Base-by-base conservation (phyloP, 2,113 vertebrate genomes). In the Myiagra hebetior region DNA sequence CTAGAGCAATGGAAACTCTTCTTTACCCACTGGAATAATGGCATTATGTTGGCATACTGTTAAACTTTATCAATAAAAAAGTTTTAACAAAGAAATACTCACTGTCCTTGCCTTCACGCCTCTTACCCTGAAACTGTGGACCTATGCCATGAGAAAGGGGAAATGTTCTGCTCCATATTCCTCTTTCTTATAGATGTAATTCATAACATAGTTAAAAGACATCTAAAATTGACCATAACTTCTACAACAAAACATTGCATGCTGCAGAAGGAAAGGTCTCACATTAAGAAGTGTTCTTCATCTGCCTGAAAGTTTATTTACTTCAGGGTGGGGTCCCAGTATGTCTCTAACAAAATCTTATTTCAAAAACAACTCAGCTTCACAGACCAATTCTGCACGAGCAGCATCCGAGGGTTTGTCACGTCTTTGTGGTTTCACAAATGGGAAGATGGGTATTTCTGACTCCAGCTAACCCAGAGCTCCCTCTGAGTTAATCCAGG, bases 81-180 rank as follows among this genome's bases (percentile, higher is more conserved):
- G 9, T 31, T 80, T 55, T 39, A n/a, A 21, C 10, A 68, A 62
- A 68, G 9, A 77, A 90, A 57, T 31, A 64, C 20, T 62, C 42
- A 8, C 42, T 41, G 56, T 49, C 62, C 63, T 91, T 68, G 11
- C 30, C 41, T 87, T 73, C 62, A 27, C 2, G 3, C 10, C 31
- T 87, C 20, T 46, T 52, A 55, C 3, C 11, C 63, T 47, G 33
- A 69, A 73, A 33, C 35, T 31, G 7, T 14, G 11, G 22, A 75
- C 22, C 12, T 67, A 15, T 53, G 28, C 47, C 37, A 31, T 6
- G 23, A 78, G 3, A 41, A 49, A 78, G 5, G 12, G 30, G 30
- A 80, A 69, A 53, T 0, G 0, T 31, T n/a, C 5, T 85, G 15
- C 9, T 42, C 7, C 7, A 7, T 35, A 11, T 44, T 70, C 14